phyloP scores from a whole-genome alignment of 1,140 invertebrate genomes.

The Papilio xuthus region DNA sequence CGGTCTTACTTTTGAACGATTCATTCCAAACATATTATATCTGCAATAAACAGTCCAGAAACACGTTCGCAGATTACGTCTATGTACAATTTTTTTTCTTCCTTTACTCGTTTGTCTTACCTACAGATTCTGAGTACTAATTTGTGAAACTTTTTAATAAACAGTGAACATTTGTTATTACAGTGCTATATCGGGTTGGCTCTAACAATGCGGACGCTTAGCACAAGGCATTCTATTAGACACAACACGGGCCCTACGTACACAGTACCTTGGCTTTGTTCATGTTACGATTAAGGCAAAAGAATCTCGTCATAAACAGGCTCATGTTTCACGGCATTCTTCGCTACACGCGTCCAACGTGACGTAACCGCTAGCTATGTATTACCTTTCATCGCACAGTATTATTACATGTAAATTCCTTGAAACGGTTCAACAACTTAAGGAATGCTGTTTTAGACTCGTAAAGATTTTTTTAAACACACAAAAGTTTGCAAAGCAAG shows the following conservation, averaged over 20 bases:
- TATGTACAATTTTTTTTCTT: background rate
- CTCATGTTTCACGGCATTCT: constrained; percentile 55
- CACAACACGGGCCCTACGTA: constrained; percentile 43
- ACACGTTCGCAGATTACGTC: background rate
- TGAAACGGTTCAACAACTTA: background rate
- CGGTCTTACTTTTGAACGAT: background rate
- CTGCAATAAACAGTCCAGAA: background rate
- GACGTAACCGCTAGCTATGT: constrained; percentile 19
- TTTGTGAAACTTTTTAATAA: constrained; percentile 1
- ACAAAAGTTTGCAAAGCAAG: background rate
- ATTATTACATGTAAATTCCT: constrained; percentile 23
- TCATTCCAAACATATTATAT: background rate
- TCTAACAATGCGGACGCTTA: constrained; percentile 44
- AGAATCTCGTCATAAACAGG: constrained; percentile 63
- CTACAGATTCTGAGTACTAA: background rate
- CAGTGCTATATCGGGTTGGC: constrained; percentile 35
- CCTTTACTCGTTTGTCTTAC: too few relatives aligned
- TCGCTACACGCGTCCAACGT: constrained; percentile 18
- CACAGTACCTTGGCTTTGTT: constrained; percentile 64
- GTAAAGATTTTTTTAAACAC: background rate
- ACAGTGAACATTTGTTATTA: constrained; percentile 29
- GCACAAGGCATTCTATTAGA: constrained; percentile 44
- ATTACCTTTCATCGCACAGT: constrained; percentile 7
- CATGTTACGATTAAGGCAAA: constrained; percentile 52
- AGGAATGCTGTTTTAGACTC: background rate